Base-by-base conservation (phyloP, 1,140 invertebrate genomes). In the Riptortus pedestris region DNA sequence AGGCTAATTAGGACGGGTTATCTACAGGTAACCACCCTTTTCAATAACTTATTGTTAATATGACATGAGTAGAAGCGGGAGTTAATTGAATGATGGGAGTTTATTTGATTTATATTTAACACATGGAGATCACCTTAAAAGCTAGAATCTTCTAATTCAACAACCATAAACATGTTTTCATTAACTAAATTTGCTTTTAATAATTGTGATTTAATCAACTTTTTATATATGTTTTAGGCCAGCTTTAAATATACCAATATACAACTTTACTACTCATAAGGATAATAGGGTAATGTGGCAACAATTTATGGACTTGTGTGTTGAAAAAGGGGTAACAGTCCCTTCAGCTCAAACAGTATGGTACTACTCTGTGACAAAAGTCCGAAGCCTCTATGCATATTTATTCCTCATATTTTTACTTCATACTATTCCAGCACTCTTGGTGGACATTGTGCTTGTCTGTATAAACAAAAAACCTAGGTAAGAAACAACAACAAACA, bases 201-300 rank as follows among this genome's bases (percentile, higher is more conserved):
- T n/a, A n/a, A n/a, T n/a, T n/a, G n/a, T n/a, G n/a, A n/a, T n/a
- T n/a, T n/a, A n/a, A n/a, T n/a, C n/a, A n/a, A n/a, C n/a, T n/a
- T n/a, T n/a, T n/a, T n/a, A n/a, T n/a, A n/a, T n/a, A n/a, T n/a
- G 14, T 55, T 55, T 0, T 16, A 55, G 51, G 9, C 24, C 51
- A 0, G 9, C 22, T 2, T 24, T 2, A 2, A 24, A 55, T 24
- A 55, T 55, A 4, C 51, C 22, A 51, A 57, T 62, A 31, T 87
- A 85, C 73, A 87, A 88, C 71, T 87, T 81, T 70, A 83, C 85
- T 11, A 85, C 84, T 14, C 83, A 80, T 16, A 75, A 74, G 9
- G 81, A 85, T 27, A 82, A 85, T 67, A 82, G 81, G 28, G 75
- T 88, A 9, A 82, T 79, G 4, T 88, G 85, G 83, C 70, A 76